Conservation (phyloP, 2,888 invertebrate genomes). For the Ypsolopha sequella region DNA sequence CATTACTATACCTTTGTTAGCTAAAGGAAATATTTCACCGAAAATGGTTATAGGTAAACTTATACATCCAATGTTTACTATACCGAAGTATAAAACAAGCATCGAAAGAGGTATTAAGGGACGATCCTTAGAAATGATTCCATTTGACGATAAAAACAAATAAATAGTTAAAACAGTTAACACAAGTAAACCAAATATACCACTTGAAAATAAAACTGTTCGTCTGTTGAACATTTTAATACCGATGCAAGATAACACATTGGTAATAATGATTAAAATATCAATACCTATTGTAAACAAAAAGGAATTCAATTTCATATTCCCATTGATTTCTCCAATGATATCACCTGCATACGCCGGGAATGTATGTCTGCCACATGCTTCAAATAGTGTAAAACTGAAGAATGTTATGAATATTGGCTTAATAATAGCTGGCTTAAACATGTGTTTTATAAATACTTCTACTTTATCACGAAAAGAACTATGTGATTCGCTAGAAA, state of each 20-base stretch:
- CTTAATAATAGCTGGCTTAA: conserved; percentile 29
- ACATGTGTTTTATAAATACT: conserved; percentile 26
- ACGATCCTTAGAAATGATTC: conserved; percentile 19
- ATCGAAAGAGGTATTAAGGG: conserved; percentile 27
- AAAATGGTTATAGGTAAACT: conserved; percentile 37
- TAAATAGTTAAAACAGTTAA: conserved; percentile 25
- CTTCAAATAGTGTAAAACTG: conserved; percentile 25
- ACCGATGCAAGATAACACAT: conserved; percentile 28
- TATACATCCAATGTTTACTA: conserved; percentile 41
- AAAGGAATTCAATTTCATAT: conserved; percentile 12
- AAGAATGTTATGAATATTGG: conserved; percentile 28
- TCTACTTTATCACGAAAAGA: conserved; percentile 9
- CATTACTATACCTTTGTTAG: conserved; percentile 32
- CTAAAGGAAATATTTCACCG: conserved; percentile 43
- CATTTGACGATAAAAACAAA: conserved; percentile 22
- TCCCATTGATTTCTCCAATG: conserved; percentile 6
- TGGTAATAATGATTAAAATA: conserved; percentile 28
- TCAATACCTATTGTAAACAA: conserved; percentile 27
- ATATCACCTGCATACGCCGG: conserved; percentile 39
- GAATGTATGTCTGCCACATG: conserved; percentile 38
- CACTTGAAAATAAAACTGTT: conserved; percentile 32
- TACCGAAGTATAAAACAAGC: conserved; percentile 30
- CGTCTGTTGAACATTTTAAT: conserved; percentile 34
- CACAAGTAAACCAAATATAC: conserved; percentile 23
- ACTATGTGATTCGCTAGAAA: conserved; percentile 9